Conservation (phyloP, 2,888 invertebrate genomes). For the Leucozona laternaria region DNA sequence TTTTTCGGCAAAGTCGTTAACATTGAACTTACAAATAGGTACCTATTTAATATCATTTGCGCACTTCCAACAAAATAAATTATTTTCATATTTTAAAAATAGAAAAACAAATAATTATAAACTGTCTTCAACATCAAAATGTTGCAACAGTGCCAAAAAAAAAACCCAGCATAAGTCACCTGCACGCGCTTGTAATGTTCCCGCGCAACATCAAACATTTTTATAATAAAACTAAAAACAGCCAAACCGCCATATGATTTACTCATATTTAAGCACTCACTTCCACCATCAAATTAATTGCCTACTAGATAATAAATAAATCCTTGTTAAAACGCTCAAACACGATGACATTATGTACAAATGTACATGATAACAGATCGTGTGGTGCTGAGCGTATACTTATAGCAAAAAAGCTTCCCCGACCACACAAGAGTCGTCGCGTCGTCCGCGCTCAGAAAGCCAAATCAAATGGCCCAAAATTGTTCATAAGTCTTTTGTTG, state of each 20-base stretch:
- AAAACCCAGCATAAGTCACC: constrained; percentile 34
- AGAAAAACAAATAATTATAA: constrained; percentile 34
- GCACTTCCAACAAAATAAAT: neutral
- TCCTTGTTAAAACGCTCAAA: constrained; percentile 66
- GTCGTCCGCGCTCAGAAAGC: neutral
- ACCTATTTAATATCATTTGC: neutral
- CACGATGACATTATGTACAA: constrained; percentile 66
- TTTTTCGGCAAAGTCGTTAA: no score
- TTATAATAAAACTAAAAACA: neutral
- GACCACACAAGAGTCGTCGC: constrained; percentile 11
- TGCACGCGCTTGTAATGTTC: constrained; percentile 55
- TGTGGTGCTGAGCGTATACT: neutral
- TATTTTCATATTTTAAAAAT: neutral
- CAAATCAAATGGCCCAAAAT: constrained; percentile 55
- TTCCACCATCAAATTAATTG: constrained; percentile 55
- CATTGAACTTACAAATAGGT: neutral
- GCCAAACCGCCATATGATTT: constrained; percentile 56
- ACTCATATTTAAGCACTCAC: constrained; percentile 73
- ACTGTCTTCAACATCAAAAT: constrained; percentile 42
- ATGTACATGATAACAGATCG: constrained; percentile 59
- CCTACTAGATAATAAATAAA: constrained; percentile 75
- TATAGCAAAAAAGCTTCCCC: neutral
- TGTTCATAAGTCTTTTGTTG: constrained; percentile 17
- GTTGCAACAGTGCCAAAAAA: constrained; percentile 43
- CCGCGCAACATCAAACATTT: constrained; percentile 17